Evolutionary conservation across 2,797 vertebrate genomes (phyloP), one percentile per base, ranked within the genome.

Genomic region (Calcarius lapponicus): DNA sequence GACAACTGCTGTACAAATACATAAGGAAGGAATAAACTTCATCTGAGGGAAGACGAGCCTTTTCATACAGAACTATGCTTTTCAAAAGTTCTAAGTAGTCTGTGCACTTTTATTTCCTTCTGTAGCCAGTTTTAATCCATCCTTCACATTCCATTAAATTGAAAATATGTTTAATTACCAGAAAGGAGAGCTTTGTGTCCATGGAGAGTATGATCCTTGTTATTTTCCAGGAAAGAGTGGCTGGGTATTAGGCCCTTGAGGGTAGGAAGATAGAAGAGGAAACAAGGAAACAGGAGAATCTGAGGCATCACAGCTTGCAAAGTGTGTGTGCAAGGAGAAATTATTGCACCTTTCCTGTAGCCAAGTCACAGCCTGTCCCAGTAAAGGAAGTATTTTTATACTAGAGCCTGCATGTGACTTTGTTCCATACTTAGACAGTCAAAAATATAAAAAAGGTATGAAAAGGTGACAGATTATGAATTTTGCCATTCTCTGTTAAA

Each of bases 81-180:
- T 90, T 87, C 17, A 70, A 62, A 83, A 64, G 16, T 87, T 80
- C 32, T 56, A 51, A 85, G 57, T 31, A 45, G 5, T 40, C 24
- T 76, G 28, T 43, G 47, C 34, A 36, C 48, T 92, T 89, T 78
- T 56, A 69, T 71, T 76, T 93, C 70, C 51, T 93, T 90, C 58
- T 54, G 20, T 25, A 50, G 45, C 58, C 58, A 32, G 58, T 64
- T 79, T 87, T 74, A 92, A 83, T 84, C 66, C 57, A 51, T 80
- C 62, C 32, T 86, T 93, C 71, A 78, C n/a, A 42, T 81, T 85
- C 57, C 34, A 64, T 40, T 61, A 76, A 84, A 31, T 65, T 79
- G 58, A 69, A 82, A 81, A 60, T 88, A 75, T 91, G 11, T 50
- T 87, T 93, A 88, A 93, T 94, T 88, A 90, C 61, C 56, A 78